These are phyloP conservation scores for Pristiophorus japonicus DNA, from an alignment of 2,113 vertebrate genomes.

Conservation along the genomic window DNA sequence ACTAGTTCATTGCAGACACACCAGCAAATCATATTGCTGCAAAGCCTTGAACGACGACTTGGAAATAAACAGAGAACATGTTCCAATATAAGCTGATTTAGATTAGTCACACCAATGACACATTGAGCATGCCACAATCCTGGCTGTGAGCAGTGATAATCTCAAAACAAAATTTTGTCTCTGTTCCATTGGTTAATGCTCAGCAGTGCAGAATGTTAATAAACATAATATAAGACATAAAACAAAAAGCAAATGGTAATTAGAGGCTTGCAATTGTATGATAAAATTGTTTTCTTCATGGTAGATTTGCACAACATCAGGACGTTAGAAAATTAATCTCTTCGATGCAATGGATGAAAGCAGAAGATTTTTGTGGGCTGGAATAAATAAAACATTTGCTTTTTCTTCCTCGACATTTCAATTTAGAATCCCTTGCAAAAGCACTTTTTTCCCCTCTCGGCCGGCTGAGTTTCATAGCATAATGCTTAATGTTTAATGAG, in stretches of 20 bases:
- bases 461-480: background rate
- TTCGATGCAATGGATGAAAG: constrained; percentile 5
- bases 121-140: constrained; percentile 32
- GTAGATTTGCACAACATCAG: constrained; percentile 36
- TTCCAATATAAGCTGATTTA: constrained; percentile 25
- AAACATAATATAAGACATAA: background rate
- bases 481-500: background rate
- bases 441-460: background rate
- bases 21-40: background rate
- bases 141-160: constrained; percentile 19
- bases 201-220: constrained; percentile 13
- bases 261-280: constrained; percentile 25
- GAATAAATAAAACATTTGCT: background rate
- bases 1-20: background rate
- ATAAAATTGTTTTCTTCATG: constrained; percentile 33
- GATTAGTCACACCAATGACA: constrained; percentile 28
- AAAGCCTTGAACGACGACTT: background rate
- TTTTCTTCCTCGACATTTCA: background rate
- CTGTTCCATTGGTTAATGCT: constrained; percentile 12
- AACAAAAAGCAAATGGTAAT: constrained; percentile 33
- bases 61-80: constrained; percentile 9
- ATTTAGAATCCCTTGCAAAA: constrained; percentile 12
- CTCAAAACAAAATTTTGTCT: constrained; percentile 18
- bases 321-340: constrained; percentile 33
- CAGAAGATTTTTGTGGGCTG: background rate